These are phyloP conservation scores for Chymomyza fuscimana DNA, from an alignment of 2,888 invertebrate species.

Conservation along the genomic window DNA sequence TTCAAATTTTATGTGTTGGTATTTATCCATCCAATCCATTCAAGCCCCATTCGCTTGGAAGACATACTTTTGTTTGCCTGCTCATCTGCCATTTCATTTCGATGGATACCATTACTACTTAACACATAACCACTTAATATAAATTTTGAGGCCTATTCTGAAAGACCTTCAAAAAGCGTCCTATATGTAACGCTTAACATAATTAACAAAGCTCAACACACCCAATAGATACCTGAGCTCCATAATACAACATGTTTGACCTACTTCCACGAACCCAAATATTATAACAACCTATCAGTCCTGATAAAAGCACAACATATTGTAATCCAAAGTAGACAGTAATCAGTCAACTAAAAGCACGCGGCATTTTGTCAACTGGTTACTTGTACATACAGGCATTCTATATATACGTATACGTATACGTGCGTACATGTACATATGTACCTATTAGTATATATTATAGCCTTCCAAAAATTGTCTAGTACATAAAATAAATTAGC, in stretches of 20 bases:
- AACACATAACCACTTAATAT: neutral
- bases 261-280: neutral
- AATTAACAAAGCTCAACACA: neutral
- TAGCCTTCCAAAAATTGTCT: conserved; percentile 29
- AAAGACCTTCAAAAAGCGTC: neutral
- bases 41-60: no score
- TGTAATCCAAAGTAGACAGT: neutral
- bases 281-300: neutral
- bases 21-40: no score
- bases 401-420: neutral
- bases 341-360: neutral
- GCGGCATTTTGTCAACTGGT: neutral
- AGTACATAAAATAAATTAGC: conserved; percentile 55
- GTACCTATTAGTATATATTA: conserved; percentile 13
- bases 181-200: neutral
- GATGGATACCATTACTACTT: no score
- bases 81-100: no score
- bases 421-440: neutral
- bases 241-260: neutral
- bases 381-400: neutral
- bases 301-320: neutral
- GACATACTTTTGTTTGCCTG: no score
- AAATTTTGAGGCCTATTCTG: neutral
- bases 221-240: neutral
- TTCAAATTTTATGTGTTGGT: no score